Percentiles rank a stretch among this genome's conserved stretches.
These are phyloP conservation scores for Biston betularia DNA, from an alignment of 2,888 invertebrate species.

Conservation along the genomic window DNA sequence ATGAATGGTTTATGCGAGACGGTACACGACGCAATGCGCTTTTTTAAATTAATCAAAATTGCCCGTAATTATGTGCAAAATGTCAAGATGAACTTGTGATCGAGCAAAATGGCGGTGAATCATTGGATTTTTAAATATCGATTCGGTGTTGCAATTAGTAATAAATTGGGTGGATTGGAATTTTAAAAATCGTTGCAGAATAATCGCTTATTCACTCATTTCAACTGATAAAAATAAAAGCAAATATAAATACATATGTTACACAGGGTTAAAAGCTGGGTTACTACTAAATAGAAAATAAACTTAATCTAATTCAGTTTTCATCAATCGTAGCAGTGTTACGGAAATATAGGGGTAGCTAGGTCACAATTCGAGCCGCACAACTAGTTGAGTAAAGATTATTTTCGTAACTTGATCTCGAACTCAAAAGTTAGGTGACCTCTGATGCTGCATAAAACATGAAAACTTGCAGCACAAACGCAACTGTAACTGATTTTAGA, in stretches of 20 bases:
- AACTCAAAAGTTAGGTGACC: too few relatives aligned
- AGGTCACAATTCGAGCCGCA: neutral
- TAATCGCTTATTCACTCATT: neutral
- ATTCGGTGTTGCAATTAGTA: conserved; percentile 14
- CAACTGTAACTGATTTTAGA: too few relatives aligned
- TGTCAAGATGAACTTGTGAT: conserved; percentile 62
- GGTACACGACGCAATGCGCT: conserved; percentile 41
- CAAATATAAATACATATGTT: too few relatives aligned
- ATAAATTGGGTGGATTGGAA: conserved; percentile 2
- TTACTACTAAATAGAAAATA: too few relatives aligned
- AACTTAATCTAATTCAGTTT: too few relatives aligned
- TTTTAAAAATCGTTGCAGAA: conserved; percentile 4
- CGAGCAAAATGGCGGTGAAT: conserved; percentile 30
- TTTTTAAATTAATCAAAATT: conserved; percentile 52
- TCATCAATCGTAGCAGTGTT: too few relatives aligned
- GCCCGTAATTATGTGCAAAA: conserved; percentile 50
- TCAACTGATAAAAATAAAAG: too few relatives aligned
- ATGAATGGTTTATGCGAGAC: conserved; percentile 36
- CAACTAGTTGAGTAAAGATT: neutral
- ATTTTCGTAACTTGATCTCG: too few relatives aligned
- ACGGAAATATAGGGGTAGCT: too few relatives aligned
- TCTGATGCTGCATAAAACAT: too few relatives aligned
- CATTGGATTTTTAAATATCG: conserved; percentile 27
- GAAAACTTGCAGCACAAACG: too few relatives aligned
- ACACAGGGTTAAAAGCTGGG: too few relatives aligned